Conservation (phyloP, 2,113 vertebrate species). For the Chlorodrepanis virens region DNA sequence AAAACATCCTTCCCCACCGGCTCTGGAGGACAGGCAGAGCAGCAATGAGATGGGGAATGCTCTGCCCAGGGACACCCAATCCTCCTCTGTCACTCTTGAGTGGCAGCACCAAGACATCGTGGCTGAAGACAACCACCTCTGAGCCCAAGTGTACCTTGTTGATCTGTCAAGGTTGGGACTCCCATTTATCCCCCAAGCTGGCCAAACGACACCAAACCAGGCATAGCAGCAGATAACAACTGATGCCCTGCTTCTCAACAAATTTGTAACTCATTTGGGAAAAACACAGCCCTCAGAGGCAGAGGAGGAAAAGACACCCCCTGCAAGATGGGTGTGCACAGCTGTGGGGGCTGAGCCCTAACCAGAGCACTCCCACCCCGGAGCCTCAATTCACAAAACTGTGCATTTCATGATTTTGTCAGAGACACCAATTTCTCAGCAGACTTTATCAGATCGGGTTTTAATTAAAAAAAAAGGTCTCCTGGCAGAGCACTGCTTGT, state of each 20-base stretch:
- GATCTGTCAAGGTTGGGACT: fast-evolving
- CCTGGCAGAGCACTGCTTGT: not conserved
- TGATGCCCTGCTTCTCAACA: not conserved
- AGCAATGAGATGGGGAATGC: fast-evolving
- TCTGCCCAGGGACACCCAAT: not conserved
- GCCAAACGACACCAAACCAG: not conserved
- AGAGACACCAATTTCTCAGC: not conserved
- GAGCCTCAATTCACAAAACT: not conserved
- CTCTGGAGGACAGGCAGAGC: not conserved
- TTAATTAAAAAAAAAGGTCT: conserved; percentile 53
- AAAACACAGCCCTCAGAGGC: not conserved
- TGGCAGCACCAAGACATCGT: fast-evolving
- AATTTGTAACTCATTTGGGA: not conserved
- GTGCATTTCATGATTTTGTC: not conserved
- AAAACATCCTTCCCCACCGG: conserved; percentile 83
- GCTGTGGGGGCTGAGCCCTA: not conserved
- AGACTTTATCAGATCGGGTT: not conserved
- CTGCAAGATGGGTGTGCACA: not conserved
- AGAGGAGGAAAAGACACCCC: not conserved
- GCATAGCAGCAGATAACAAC: not conserved
- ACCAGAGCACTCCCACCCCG: fast-evolving
- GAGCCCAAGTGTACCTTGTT: fast-evolving
- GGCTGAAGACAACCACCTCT: not conserved
- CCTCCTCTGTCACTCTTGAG: not conserved
- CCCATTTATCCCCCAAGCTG: not conserved